A percentile compares a stretch with the other conserved stretches of the same genome.
phyloP scores from a whole-genome alignment of 2,797 vertebrate genomes.

The Novumbra hubbsi region DNA sequence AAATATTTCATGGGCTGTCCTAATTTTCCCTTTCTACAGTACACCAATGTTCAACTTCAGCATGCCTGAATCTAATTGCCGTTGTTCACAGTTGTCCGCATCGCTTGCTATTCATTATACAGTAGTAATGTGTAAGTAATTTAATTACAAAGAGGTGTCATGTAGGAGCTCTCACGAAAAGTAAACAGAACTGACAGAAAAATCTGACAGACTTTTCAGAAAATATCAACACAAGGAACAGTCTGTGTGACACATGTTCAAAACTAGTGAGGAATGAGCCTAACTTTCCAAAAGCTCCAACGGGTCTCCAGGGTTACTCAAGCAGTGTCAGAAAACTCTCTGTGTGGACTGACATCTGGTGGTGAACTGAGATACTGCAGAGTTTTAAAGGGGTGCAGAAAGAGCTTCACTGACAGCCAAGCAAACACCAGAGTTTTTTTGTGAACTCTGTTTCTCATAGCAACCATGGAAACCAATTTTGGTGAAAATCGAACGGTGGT shows the following conservation, averaged over 20 bases:
- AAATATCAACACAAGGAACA: conserved; percentile 34
- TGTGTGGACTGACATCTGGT: conserved; percentile 61
- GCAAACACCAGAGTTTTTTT: neutral
- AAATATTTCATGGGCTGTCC: too few species aligned
- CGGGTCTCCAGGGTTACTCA: conserved; percentile 28
- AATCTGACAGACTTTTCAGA: conserved; percentile 18
- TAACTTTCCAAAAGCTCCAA: conserved; percentile 60
- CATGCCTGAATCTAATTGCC: neutral
- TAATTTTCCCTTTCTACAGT: neutral
- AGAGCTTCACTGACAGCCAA: neutral
- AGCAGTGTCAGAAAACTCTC: conserved; percentile 2
- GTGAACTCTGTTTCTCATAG: neutral
- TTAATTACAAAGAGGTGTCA: conserved; percentile 9
- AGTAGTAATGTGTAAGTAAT: conserved; percentile 21
- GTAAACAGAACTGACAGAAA: conserved; percentile 30
- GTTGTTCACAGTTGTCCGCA: neutral
- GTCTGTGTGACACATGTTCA: conserved; percentile 40
- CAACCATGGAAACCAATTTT: too few species aligned
- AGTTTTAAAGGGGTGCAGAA: neutral
- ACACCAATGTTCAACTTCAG: neutral
- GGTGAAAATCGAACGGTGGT: too few species aligned
- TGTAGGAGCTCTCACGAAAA: conserved; percentile 8
- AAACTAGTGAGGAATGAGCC: conserved; percentile 52
- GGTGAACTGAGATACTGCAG: conserved; percentile 42
- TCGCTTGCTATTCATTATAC: conserved; percentile 30